Percentiles rank a stretch among this genome's conserved stretches.
Evolutionary conservation across 1,140 invertebrate genomes (phyloP).

Genomic region (Trinorchestia longiramus): DNA sequence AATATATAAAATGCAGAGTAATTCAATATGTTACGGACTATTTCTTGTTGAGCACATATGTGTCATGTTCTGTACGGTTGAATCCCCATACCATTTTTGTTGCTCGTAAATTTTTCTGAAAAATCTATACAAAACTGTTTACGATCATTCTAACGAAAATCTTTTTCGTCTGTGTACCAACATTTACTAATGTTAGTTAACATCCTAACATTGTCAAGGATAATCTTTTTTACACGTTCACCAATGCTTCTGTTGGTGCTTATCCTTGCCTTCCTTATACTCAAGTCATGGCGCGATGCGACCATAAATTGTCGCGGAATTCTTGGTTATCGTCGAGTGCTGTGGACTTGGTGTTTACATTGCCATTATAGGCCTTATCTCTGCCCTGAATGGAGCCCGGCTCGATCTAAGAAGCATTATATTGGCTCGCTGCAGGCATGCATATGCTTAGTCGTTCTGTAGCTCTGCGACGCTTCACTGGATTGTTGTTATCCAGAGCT

Average conservation of each 20-base stretch:
- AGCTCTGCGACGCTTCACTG: not conserved
- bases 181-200: not conserved
- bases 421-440: not conserved
- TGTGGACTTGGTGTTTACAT: not conserved
- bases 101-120: too few species aligned
- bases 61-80: too few species aligned
- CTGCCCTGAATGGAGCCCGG: not conserved
- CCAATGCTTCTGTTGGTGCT: not conserved
- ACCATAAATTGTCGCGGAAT: slow-evolving; percentile 19
- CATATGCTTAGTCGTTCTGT: not conserved
- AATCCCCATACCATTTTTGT: too few species aligned
- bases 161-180: not conserved
- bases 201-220: not conserved
- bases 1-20: too few species aligned
- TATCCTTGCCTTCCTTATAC: not conserved
- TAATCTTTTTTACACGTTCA: not conserved
- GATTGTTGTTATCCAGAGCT: not conserved
- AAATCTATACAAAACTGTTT: too few species aligned
- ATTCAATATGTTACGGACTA: too few species aligned
- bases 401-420: not conserved
- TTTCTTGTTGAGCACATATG: too few species aligned
- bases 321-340: not conserved
- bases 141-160: too few species aligned
- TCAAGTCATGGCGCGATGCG: not conserved
- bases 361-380: slow-evolving; percentile 37